These are phyloP conservation scores for Limnephilus lunatus DNA, from an alignment of 2,888 invertebrate species.

Conservation along the genomic window DNA sequence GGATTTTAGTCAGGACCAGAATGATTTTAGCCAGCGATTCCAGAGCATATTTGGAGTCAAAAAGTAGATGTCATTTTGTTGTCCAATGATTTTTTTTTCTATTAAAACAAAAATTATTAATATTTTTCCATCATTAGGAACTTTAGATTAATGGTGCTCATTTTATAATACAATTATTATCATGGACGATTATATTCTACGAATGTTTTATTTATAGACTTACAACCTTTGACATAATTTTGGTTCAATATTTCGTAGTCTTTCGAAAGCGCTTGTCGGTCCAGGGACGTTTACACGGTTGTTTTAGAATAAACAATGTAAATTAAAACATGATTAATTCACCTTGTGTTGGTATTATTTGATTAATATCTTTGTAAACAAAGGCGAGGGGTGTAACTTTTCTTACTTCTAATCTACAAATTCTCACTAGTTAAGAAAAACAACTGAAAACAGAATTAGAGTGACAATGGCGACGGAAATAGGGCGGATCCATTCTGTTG, in stretches of 20 bases:
- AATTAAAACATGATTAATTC: background rate
- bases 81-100: too few species aligned
- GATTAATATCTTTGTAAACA: background rate
- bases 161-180: too few species aligned
- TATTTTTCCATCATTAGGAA: too few species aligned
- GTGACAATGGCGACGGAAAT: conserved; percentile 26
- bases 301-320: background rate
- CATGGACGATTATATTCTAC: too few species aligned
- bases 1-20: too few species aligned
- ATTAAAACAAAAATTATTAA: too few species aligned
- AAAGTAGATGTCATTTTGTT: too few species aligned
- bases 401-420: background rate
- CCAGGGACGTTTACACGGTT: background rate
- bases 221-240: background rate
- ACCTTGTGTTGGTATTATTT: background rate
- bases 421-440: background rate
- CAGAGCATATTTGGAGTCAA: too few species aligned
- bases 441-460: background rate
- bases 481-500: conserved; percentile 3
- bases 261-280: background rate
- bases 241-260: background rate
- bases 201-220: background rate
- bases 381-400: background rate
- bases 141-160: too few species aligned
- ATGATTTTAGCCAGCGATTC: too few species aligned